These are phyloP conservation scores for Gymnodraco acuticeps DNA, from an alignment of 2,797 vertebrate species.

Conservation along the genomic window DNA sequence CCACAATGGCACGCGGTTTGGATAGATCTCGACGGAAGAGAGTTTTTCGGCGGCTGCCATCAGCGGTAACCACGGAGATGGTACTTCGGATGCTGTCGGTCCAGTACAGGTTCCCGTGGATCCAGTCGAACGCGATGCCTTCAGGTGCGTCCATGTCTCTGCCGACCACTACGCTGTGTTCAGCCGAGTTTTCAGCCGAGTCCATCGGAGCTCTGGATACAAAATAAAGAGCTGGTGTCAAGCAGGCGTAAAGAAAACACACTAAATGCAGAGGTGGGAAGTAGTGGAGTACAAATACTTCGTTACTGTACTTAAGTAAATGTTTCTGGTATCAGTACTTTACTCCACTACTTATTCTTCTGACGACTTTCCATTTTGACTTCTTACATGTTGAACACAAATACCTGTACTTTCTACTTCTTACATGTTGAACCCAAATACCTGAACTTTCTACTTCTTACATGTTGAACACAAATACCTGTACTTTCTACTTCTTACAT, in stretches of 20 bases:
- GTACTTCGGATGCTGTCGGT: slow-evolving; percentile 88
- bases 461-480: too few relatives aligned
- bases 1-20: slow-evolving; percentile 90
- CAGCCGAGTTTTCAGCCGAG: slow-evolving; percentile 75
- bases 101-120: slow-evolving; percentile 93
- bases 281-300: too few relatives aligned
- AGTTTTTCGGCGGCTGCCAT: slow-evolving; percentile 86
- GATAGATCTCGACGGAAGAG: slow-evolving; percentile 83
- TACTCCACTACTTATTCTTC: too few relatives aligned
- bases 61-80: slow-evolving; percentile 87
- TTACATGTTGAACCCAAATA: too few relatives aligned
- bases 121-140: slow-evolving; percentile 92
- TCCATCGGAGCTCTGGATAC: slow-evolving; percentile 84
- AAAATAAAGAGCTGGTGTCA: slow-evolving; percentile 16
- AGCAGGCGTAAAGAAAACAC: not conserved
- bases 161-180: slow-evolving; percentile 80
- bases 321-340: too few relatives aligned
- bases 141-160: slow-evolving; percentile 85
- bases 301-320: too few relatives aligned
- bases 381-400: too few relatives aligned
- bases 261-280: too few relatives aligned
- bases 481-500: too few relatives aligned
- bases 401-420: too few relatives aligned
- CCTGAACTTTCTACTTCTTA: too few relatives aligned
- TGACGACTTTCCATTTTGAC: too few relatives aligned